Percentiles rank a stretch among this genome's conserved stretches.
These are phyloP conservation scores for Elgaria multicarinata DNA, from an alignment of 2,113 vertebrate species.

Conservation along the genomic window DNA sequence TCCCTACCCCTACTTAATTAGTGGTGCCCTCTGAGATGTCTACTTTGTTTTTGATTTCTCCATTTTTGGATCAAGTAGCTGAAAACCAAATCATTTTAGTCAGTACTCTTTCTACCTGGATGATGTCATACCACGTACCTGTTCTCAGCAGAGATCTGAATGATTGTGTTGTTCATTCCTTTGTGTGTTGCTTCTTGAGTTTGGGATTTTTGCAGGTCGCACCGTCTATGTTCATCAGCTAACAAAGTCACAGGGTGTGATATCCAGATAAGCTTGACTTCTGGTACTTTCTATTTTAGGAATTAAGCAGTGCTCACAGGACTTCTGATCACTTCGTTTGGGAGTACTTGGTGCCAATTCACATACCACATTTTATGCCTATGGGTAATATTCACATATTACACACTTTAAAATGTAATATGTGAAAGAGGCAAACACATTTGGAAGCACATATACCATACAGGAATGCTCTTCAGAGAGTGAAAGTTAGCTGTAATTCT, in stretches of 20 bases:
- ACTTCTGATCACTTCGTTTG: not conserved
- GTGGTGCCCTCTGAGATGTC: not conserved
- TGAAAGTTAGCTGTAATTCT: not conserved
- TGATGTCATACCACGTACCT: not conserved
- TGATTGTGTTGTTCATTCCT: not conserved
- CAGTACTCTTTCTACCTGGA: not conserved
- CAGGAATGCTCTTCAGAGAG: not conserved
- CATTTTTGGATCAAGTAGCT: not conserved
- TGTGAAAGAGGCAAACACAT: not conserved
- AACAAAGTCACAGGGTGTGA: not conserved
- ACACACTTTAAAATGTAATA: too few relatives aligned
- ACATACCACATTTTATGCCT: not conserved
- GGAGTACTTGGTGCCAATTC: not conserved
- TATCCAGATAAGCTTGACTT: not conserved
- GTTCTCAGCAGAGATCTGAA: not conserved
- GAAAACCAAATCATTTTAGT: not conserved
- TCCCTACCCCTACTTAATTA: slow-evolving; percentile 31
- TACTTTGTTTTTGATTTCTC: not conserved
- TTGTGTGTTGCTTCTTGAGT: not conserved
- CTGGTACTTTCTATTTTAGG: not conserved
- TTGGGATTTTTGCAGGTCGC: not conserved
- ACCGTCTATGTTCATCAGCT: not conserved
- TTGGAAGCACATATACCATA: not conserved
- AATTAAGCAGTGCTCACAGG: not conserved
- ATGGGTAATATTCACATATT: too few relatives aligned